These are phyloP conservation scores for Melitaea cinxia DNA, from an alignment of 1,140 invertebrate species.

Conservation along the genomic window DNA sequence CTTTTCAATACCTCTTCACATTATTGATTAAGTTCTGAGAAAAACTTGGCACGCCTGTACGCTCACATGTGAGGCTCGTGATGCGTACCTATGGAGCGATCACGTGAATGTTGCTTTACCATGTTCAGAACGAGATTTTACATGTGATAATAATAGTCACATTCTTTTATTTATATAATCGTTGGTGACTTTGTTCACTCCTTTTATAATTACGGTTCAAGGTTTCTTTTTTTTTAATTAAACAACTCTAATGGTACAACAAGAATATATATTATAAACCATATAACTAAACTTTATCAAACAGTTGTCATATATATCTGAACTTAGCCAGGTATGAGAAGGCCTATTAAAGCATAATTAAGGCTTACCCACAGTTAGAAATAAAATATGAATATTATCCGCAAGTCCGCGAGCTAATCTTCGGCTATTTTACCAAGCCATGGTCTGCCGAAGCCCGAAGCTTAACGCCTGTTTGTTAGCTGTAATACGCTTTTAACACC, in stretches of 20 bases:
- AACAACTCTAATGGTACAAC: not conserved
- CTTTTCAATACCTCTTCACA: constrained; percentile 70
- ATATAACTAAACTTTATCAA: not conserved
- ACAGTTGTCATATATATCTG: constrained; percentile 2
- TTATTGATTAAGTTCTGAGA: constrained; percentile 73
- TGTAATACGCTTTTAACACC: constrained; percentile 78
- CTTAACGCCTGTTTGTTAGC: constrained; percentile 77
- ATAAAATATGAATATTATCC: constrained; percentile 64
- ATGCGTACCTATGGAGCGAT: constrained; percentile 40
- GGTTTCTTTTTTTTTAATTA: not conserved
- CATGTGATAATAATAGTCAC: constrained; percentile 21
- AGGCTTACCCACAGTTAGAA: constrained; percentile 50
- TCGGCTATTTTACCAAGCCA: constrained; percentile 64
- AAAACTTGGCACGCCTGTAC: constrained; percentile 68
- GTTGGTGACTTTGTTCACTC: not conserved
- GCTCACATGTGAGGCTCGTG: constrained; percentile 43
- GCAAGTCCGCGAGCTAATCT: constrained; percentile 66
- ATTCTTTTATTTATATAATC: constrained; percentile 26
- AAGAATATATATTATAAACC: too few species aligned
- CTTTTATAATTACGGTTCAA: constrained; percentile 15
- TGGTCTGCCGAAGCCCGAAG: constrained; percentile 67
- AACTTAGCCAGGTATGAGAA: constrained; percentile 18
- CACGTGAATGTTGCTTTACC: constrained; percentile 38
- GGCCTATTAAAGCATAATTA: constrained; percentile 58
- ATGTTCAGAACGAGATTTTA: constrained; percentile 31